A percentile compares a stretch with the other conserved stretches of the same genome.
phyloP scores from a whole-genome alignment of 2,888 invertebrate species.

The Linnaemya vulpina region DNA sequence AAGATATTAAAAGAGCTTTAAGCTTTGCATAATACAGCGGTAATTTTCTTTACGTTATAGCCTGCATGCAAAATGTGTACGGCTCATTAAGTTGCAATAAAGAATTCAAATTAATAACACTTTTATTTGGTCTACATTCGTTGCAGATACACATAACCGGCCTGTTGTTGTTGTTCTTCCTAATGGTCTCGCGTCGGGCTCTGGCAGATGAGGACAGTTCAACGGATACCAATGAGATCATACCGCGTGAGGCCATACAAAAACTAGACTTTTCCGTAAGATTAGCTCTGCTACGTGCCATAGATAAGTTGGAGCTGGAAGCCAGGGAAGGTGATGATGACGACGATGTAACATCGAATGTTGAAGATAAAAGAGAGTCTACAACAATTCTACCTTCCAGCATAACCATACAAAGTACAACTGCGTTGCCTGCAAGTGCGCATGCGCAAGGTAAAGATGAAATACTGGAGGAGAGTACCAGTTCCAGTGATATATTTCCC shows the following conservation, averaged over 20 bases:
- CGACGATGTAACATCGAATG: conserved; percentile 76
- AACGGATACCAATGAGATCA: conserved; percentile 82
- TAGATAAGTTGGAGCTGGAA: conserved; percentile 89
- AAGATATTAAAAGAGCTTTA: background rate
- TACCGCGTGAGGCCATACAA: conserved; percentile 84
- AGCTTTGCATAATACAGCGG: background rate
- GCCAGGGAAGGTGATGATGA: conserved; percentile 78
- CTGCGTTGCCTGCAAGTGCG: conserved; percentile 34
- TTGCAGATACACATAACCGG: conserved; percentile 75
- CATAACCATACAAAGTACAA: conserved; percentile 58
- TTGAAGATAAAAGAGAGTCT: conserved; percentile 57
- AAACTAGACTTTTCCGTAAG: conserved; percentile 88
- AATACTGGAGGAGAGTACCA: conserved; percentile 84
- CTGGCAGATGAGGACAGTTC: conserved; percentile 75
- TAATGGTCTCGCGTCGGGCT: conserved; percentile 73
- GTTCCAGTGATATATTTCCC: conserved; percentile 82
- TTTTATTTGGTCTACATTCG: conserved; percentile 13
- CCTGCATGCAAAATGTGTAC: background rate
- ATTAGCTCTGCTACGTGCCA: conserved; percentile 89
- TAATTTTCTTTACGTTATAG: conserved; percentile 6
- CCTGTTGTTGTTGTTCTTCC: conserved; percentile 74
- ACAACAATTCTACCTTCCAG: conserved; percentile 30
- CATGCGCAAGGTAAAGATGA: conserved; percentile 77
- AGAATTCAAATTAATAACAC: conserved; percentile 11
- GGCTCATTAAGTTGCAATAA: conserved; percentile 35